These are phyloP conservation scores for Crotalus helleri DNA, from an alignment of 2,113 vertebrate genomes.

Conservation along the genomic window DNA sequence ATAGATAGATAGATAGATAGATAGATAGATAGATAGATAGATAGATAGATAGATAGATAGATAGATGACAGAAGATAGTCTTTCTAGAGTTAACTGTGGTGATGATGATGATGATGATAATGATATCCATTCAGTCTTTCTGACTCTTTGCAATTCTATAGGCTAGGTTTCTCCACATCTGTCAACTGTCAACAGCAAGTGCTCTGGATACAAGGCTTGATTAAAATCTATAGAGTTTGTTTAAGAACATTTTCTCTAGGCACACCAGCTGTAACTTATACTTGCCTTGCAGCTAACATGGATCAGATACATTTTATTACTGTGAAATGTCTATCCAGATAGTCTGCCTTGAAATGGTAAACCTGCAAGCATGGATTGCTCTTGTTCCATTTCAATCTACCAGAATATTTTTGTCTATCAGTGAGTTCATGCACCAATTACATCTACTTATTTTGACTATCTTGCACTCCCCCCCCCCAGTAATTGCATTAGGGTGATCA, in stretches of 20 bases:
- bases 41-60: too few relatives aligned
- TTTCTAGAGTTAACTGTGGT: neutral
- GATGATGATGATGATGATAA: neutral
- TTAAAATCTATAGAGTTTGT: neutral
- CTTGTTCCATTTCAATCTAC: neutral
- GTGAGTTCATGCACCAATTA: neutral
- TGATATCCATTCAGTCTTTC: too few relatives aligned
- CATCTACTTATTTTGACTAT: neutral
- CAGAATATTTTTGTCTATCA: neutral
- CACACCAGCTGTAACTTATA: neutral
- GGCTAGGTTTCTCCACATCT: neutral
- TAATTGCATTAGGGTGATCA: neutral
- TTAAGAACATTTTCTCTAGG: neutral
- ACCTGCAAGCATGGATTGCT: neutral
- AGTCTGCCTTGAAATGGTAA: neutral
- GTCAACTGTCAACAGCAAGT: neutral
- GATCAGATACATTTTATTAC: neutral
- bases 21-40: too few relatives aligned
- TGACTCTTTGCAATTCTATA: neutral
- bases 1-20: too few relatives aligned
- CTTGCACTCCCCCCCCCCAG: neutral
- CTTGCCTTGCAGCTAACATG: neutral
- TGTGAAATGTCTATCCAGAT: neutral
- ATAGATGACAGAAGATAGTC: neutral
- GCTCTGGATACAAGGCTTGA: neutral